These are phyloP conservation scores for Mythimna vitellina DNA, from an alignment of 2,888 invertebrate genomes.

Conservation along the genomic window DNA sequence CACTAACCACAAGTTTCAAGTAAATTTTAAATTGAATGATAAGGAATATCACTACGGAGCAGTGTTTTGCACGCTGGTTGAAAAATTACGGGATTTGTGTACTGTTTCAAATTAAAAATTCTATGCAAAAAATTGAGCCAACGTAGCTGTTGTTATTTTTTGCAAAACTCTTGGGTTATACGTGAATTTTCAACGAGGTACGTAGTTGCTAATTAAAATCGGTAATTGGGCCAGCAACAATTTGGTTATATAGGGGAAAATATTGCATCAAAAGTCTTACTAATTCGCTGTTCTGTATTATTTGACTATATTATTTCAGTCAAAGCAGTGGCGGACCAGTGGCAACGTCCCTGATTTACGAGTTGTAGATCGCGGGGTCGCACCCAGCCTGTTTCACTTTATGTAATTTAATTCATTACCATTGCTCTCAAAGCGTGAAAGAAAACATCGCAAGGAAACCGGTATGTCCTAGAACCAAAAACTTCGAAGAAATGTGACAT, in stretches of 20 bases:
- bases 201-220: constrained; percentile 33
- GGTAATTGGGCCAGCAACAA: constrained; percentile 19
- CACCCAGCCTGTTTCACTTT: too few relatives aligned
- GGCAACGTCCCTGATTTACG: too few relatives aligned
- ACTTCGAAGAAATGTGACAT: too few relatives aligned
- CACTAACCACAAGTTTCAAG: constrained; percentile 35
- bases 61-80: constrained; percentile 26
- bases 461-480: too few relatives aligned
- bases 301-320: not conserved
- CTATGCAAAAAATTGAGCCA: not conserved
- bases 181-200: not conserved
- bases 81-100: constrained; percentile 27
- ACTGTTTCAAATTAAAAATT: constrained; percentile 24
- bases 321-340: too few relatives aligned
- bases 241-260: constrained; percentile 21
- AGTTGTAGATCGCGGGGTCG: too few relatives aligned
- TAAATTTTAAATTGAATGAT: constrained; percentile 47
- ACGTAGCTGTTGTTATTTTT: constrained; percentile 3
- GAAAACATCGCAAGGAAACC: too few relatives aligned
- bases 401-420: too few relatives aligned
- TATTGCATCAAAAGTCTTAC: constrained; percentile 4
- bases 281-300: not conserved
- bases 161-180: constrained; percentile 14
- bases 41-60: constrained; percentile 32
- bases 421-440: too few relatives aligned